Evolutionary conservation across 2,113 vertebrate genomes (phyloP), one percentile per base, ranked within the genome.

Genomic region (Siniperca knerii): DNA sequence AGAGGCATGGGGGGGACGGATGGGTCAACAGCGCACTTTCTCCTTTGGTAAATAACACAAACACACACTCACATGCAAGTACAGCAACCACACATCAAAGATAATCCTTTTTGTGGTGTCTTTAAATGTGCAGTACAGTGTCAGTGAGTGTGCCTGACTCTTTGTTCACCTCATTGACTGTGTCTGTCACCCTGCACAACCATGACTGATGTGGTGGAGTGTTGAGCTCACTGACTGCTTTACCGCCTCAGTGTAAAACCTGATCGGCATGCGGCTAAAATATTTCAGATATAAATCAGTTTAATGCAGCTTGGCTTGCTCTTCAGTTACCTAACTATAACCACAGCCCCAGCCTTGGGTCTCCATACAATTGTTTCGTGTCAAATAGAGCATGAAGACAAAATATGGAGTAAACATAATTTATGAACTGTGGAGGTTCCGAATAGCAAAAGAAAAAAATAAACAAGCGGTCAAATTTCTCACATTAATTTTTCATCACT

Each of bases 401-500:
- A 83, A 81, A 80, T 48, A 75, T 69, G 13, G 29, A 77, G 61
- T 50, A 23, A 81, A 75, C 68, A 68, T 88, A 48, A 81, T 88
- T 83, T 25, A 84, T 81, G 75, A 82, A 66, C 66, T 62, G 55
- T 42, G 44, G 73, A 79, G 37, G 66, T 60, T 75, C 65, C 37
- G 74, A 87, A 90, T 72, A 77, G 57, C 46, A 83, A 89, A 82
- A 74, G 68, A 79, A 72, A 82, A 89, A 80, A 55, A 44, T 46
- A 75, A 82, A 88, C 70, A 86, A 77, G 65, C 7, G 90, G 60
- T 93, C 76, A 18, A 62, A 90, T 94, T 93, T 91, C 92, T 83
- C 66, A 48, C 84, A 89, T 94, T 10, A 84, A 94, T 94, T 77
- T 93, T 95, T 94, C 69, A 94, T 91, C 48, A 54, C 88, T 73